These are phyloP conservation scores for Riparia riparia DNA, from an alignment of 2,113 vertebrate genomes.

Conservation along the genomic window DNA sequence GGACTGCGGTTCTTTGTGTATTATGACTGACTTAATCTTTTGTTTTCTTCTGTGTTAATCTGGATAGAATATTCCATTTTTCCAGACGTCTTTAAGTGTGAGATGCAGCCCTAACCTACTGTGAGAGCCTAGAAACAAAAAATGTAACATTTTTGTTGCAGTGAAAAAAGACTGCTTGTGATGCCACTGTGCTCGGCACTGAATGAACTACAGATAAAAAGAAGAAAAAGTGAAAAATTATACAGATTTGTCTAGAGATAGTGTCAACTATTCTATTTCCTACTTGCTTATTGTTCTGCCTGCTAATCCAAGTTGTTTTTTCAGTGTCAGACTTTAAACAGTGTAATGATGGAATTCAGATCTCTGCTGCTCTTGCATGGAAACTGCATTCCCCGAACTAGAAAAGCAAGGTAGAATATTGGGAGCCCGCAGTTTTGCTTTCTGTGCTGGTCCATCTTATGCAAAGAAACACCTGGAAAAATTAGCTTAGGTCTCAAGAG, in stretches of 20 bases:
- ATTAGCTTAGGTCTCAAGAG: neutral
- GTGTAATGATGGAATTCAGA: neutral
- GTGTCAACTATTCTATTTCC: neutral
- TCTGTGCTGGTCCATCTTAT: neutral
- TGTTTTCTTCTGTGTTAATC: neutral
- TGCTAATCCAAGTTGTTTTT: neutral
- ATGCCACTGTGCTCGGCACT: neutral
- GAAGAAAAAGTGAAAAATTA: neutral
- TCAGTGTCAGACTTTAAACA: neutral
- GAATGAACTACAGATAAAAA: neutral
- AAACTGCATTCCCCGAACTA: neutral
- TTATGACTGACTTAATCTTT: neutral
- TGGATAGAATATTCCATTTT: slow-evolving; percentile 1
- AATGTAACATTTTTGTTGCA: neutral
- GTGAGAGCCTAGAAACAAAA: neutral
- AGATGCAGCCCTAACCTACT: neutral
- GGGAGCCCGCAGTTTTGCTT: neutral
- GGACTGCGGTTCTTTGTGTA: neutral
- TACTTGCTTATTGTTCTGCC: neutral
- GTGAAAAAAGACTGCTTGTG: neutral
- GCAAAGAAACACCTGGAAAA: slow-evolving; percentile 7
- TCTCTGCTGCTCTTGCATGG: neutral
- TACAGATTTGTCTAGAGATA: neutral
- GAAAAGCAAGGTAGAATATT: neutral
- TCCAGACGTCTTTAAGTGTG: neutral